Conservation (phyloP, 2,113 vertebrate species). For the Cephalopterus ornatus region DNA sequence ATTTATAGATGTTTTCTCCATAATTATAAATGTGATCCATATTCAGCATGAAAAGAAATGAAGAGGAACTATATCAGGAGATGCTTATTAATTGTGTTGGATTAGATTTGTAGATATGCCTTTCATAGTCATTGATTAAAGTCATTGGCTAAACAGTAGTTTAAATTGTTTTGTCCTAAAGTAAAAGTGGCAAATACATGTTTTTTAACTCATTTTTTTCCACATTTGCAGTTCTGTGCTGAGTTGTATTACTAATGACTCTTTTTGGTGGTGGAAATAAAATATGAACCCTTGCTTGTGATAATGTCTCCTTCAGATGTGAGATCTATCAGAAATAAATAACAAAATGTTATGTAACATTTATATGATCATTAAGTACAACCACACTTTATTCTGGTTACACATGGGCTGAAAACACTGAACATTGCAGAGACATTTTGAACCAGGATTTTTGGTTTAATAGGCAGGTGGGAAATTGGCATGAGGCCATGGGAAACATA, state of each 20-base stretch:
- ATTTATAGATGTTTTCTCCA: not conserved
- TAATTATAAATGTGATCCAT: not conserved
- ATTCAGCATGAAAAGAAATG: not conserved
- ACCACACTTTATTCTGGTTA: not conserved
- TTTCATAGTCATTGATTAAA: too few relatives aligned
- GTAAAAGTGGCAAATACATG: not conserved
- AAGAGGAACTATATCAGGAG: not conserved
- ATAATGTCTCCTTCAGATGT: not conserved
- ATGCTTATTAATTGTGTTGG: not conserved
- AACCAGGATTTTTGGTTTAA: not conserved
- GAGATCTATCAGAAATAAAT: not conserved
- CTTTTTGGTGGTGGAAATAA: not conserved
- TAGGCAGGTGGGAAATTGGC: not conserved
- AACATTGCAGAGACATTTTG: not conserved
- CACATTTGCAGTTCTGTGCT: not conserved
- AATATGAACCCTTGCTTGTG: not conserved
- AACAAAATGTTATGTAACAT: not conserved
- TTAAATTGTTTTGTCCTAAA: not conserved
- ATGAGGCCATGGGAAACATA: not conserved
- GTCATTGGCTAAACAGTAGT: not conserved
- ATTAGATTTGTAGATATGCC: not conserved
- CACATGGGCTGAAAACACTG: not conserved
- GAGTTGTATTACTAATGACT: not conserved
- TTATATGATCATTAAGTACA: not conserved
- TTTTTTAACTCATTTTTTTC: not conserved